phyloP scores from a whole-genome alignment of 2,797 vertebrate genomes.

The Lepus townsendii region DNA sequence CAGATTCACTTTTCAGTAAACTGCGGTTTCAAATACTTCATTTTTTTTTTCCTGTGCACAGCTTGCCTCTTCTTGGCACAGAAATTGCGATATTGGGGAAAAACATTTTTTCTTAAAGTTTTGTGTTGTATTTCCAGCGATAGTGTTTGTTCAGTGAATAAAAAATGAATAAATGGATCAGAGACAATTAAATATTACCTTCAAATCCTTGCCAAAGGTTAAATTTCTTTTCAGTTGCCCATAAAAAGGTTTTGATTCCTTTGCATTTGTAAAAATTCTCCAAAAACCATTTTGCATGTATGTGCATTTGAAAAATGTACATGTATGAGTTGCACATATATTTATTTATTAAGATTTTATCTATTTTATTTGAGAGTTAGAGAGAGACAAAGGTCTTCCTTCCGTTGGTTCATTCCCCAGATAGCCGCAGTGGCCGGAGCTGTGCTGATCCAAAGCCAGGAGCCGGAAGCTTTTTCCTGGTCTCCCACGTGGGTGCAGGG shows the following conservation, averaged over 20 bases:
- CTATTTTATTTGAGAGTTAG: no score
- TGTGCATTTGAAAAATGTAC: background rate
- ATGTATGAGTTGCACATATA: no score
- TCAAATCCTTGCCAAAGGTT: background rate
- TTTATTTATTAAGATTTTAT: no score
- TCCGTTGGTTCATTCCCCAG: no score
- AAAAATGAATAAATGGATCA: background rate
- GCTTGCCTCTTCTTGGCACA: background rate
- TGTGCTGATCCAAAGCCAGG: no score
- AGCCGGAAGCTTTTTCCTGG: no score
- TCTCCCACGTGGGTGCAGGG: no score
- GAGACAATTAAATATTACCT: background rate
- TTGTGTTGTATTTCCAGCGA: background rate
- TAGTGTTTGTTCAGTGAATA: slow-evolving; percentile 32
- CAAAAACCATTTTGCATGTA: background rate
- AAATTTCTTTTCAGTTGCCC: background rate
- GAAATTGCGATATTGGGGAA: background rate
- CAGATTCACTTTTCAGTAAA: slow-evolving; percentile 12
- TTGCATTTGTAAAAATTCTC: slow-evolving; percentile 11
- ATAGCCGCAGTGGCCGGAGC: no score
- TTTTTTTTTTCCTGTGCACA: background rate
- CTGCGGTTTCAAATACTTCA: slow-evolving; percentile 53
- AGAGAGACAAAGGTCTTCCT: no score
- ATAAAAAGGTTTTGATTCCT: background rate
- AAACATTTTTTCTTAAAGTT: slow-evolving; percentile 43